phyloP scores from a whole-genome alignment of 2,113 vertebrate genomes.

The Cryptoleucopteryx plumbea region DNA sequence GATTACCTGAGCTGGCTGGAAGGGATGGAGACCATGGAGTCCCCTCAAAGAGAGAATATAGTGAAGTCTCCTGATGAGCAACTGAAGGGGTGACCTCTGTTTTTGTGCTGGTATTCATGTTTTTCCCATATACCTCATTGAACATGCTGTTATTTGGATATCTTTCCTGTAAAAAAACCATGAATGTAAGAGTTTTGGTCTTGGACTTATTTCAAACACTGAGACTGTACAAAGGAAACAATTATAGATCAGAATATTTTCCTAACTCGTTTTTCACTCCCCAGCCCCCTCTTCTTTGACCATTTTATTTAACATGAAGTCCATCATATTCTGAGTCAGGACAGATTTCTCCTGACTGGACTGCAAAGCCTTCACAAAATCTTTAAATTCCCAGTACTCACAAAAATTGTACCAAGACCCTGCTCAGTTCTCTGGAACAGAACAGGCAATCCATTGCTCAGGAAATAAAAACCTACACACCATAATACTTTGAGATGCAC shows the following conservation, averaged over 20 bases:
- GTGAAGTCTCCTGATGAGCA: conserved; percentile 91
- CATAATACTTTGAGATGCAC: not conserved
- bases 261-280: not conserved
- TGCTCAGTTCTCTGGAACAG: not conserved
- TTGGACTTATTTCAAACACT: not conserved
- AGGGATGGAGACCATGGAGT: conserved; percentile 97
- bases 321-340: not conserved
- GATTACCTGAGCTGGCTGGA: conserved; percentile 94
- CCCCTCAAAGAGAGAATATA: conserved; percentile 96
- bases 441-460: not conserved
- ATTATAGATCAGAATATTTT: not conserved
- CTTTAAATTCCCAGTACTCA: not conserved
- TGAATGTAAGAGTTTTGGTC: not conserved
- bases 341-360: not conserved
- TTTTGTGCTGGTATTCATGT: conserved; percentile 83
- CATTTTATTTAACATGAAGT: not conserved
- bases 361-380: not conserved
- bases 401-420: not conserved
- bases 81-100: conserved; percentile 77
- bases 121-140: conserved; percentile 94
- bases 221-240: not conserved
- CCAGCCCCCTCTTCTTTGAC: not conserved
- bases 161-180: conserved; percentile 77
- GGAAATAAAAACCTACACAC: not conserved
- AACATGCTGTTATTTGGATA: conserved; percentile 93